Conservation (phyloP, 1,140 invertebrate genomes). For the Brachionus rubens region DNA sequence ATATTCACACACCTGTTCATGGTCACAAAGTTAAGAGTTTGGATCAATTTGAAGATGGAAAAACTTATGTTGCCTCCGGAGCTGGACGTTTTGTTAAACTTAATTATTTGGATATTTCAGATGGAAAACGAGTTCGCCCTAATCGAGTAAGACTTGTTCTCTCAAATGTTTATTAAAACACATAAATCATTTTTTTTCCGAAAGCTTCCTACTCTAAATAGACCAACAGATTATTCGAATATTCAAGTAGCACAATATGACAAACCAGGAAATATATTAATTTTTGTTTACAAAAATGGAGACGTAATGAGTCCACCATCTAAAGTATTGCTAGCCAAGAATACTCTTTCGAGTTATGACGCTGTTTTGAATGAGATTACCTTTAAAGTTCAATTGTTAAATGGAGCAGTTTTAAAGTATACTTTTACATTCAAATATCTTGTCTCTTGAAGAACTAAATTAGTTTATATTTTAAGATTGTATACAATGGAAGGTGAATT, state of each 20-base stretch:
- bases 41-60: constrained; percentile 38
- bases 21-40: constrained; percentile 23
- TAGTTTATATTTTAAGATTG: neutral
- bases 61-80: constrained; percentile 44
- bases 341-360: constrained; percentile 23
- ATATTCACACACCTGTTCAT: constrained; percentile 39
- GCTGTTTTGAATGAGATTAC: constrained; percentile 45
- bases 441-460: neutral
- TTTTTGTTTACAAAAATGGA: constrained; percentile 46
- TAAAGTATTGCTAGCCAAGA: constrained; percentile 27
- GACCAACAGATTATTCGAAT: neutral
- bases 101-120: constrained; percentile 42
- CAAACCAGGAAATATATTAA: constrained; percentile 16
- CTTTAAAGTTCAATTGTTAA: constrained; percentile 24
- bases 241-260: constrained; percentile 43
- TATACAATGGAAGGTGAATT: constrained; percentile 41
- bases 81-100: constrained; percentile 19
- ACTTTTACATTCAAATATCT: neutral
- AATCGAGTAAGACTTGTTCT: constrained; percentile 41
- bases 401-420: constrained; percentile 45
- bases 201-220: constrained; percentile 20
- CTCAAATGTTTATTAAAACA: too few species aligned
- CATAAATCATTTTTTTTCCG: neutral
- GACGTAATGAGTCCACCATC: constrained; percentile 19
- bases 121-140: neutral